Conservation (phyloP, 2,797 vertebrate genomes). For the Ibycter americanus region DNA sequence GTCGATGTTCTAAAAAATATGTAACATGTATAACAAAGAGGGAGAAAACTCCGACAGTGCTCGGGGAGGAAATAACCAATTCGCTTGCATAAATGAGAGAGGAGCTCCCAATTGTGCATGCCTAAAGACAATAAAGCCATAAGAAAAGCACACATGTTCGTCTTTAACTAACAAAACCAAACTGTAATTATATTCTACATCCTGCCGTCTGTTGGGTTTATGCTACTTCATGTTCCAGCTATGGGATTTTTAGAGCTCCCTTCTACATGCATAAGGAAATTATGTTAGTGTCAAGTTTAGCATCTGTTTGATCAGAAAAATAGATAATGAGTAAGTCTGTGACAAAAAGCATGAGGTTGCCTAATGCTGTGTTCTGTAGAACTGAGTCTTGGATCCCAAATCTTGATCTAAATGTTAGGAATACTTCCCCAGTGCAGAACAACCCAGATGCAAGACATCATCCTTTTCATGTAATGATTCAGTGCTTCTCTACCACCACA, state of each 20-base stretch:
- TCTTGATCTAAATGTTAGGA: not conserved
- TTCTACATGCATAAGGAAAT: constrained; percentile 8
- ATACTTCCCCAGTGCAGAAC: not conserved
- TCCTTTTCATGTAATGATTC: constrained; percentile 28
- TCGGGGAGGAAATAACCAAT: not conserved
- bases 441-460: not conserved
- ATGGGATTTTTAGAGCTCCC: not conserved
- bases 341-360: not conserved
- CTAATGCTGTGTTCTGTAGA: not conserved
- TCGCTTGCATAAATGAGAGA: not conserved
- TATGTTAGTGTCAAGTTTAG: constrained; percentile 41
- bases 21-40: not conserved
- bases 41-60: not conserved
- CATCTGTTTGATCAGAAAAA: constrained; percentile 22
- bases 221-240: constrained; percentile 11
- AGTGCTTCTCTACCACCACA: not conserved
- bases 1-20: not conserved
- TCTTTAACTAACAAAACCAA: constrained; percentile 58
- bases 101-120: not conserved
- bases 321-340: not conserved
- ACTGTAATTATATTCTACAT: constrained; percentile 49
- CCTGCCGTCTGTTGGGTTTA: constrained; percentile 49
- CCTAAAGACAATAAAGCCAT: not conserved
- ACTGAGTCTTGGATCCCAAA: not conserved
- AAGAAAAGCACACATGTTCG: constrained; percentile 29